Conservation (phyloP, 2,797 vertebrate genomes). For the Hippocampus kuda region DNA sequence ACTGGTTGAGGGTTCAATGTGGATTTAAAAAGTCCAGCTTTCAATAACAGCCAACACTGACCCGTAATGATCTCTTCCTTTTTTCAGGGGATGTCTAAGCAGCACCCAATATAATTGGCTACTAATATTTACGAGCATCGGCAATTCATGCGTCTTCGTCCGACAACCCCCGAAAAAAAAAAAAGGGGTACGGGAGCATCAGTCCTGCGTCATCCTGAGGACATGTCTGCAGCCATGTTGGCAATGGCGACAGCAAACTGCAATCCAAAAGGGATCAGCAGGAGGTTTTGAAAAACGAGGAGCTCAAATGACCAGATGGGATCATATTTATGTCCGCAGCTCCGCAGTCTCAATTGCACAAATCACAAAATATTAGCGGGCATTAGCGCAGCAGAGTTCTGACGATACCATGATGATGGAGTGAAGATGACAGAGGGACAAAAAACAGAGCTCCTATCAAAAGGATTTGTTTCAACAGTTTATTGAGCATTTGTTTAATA, state of each 20-base stretch:
- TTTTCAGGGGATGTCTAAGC: too few relatives aligned
- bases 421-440: too few relatives aligned
- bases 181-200: constrained; percentile 19
- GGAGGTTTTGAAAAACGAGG: constrained; percentile 11
- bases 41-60: too few relatives aligned
- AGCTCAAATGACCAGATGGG: constrained; percentile 5
- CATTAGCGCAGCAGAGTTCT: not conserved
- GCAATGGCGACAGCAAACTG: constrained; percentile 35
- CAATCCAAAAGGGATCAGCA: constrained; percentile 26
- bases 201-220: constrained; percentile 44
- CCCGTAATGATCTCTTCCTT: too few relatives aligned
- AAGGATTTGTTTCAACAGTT: constrained; percentile 30
- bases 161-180: constrained; percentile 7
- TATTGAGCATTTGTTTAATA: constrained; percentile 58
- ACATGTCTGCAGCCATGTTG: constrained; percentile 37
- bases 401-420: not conserved
- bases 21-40: too few relatives aligned
- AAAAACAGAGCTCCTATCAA: not conserved
- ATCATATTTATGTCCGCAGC: constrained; percentile 2
- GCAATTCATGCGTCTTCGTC: constrained; percentile 3
- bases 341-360: constrained; percentile 1
- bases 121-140: not conserved
- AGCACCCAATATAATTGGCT: too few relatives aligned
- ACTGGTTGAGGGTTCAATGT: too few relatives aligned
- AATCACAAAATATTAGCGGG: not conserved